Percentiles rank a stretch among this genome's conserved stretches.
phyloP scores from a whole-genome alignment of 1,140 invertebrate species.

The Drosophila subpulchrella region DNA sequence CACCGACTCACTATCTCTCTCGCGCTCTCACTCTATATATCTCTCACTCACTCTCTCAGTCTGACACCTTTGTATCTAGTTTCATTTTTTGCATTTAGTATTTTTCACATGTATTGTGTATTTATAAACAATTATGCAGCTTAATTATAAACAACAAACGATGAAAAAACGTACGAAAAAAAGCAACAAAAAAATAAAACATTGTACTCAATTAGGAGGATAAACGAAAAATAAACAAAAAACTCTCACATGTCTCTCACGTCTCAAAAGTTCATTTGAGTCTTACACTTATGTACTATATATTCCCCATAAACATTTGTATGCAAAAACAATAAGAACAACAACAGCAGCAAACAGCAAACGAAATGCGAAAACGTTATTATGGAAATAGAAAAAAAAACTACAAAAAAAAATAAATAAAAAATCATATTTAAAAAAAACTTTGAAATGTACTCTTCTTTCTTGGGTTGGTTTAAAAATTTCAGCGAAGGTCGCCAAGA shows the following conservation, averaged over 20 bases:
- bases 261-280: slow-evolving; percentile 70
- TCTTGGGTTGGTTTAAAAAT: slow-evolving; percentile 14
- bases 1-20: slow-evolving; percentile 37
- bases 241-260: slow-evolving; percentile 81
- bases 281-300: slow-evolving; percentile 55
- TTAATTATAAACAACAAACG: slow-evolving; percentile 72
- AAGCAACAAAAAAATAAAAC: slow-evolving; percentile 51
- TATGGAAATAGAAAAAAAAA: slow-evolving; percentile 76
- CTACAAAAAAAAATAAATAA: slow-evolving; percentile 72
- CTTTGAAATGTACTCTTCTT: neutral
- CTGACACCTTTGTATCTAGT: slow-evolving; percentile 82
- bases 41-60: slow-evolving; percentile 69
- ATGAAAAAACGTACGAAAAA: slow-evolving; percentile 59
- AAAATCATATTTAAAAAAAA: slow-evolving; percentile 76
- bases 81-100: slow-evolving; percentile 84
- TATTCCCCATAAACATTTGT: slow-evolving; percentile 70
- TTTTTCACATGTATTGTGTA: slow-evolving; percentile 80
- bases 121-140: slow-evolving; percentile 83
- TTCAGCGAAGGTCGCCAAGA: slow-evolving; percentile 40
- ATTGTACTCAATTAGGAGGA: slow-evolving; percentile 52
- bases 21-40: slow-evolving; percentile 12
- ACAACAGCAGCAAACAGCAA: slow-evolving; percentile 53
- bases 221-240: slow-evolving; percentile 37
- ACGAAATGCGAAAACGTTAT: slow-evolving; percentile 74
- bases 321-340: slow-evolving; percentile 32